These are phyloP conservation scores for Cercopithecus mona DNA, from an alignment of 2,113 vertebrate species.

Conservation along the genomic window DNA sequence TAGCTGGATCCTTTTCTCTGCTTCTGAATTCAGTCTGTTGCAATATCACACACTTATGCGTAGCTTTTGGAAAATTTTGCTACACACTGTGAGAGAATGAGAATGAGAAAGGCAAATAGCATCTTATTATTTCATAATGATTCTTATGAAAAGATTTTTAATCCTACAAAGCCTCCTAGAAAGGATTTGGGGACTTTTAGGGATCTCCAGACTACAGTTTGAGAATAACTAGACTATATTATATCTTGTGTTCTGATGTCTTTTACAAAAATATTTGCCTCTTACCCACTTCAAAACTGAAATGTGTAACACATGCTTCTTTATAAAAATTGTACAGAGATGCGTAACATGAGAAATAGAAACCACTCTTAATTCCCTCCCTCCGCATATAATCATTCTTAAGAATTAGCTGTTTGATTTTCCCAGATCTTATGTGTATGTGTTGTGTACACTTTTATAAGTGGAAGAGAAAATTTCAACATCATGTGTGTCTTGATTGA, in stretches of 20 bases:
- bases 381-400: neutral
- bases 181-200: neutral
- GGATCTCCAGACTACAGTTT: neutral
- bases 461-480: neutral
- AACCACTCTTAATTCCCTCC: neutral
- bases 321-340: neutral
- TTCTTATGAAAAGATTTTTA: neutral
- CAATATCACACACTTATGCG: neutral
- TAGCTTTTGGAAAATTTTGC: neutral
- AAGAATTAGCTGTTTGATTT: neutral
- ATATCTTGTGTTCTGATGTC: neutral
- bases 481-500: neutral
- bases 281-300: conserved; percentile 7
- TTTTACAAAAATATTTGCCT: neutral
- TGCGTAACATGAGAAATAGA: neutral
- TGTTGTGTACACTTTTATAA: neutral
- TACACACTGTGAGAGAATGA: neutral
- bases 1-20: too few species aligned
- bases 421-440: neutral
- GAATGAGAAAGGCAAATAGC: neutral
- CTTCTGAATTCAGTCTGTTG: neutral
- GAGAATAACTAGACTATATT: neutral
- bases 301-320: neutral
- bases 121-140: neutral
- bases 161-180: neutral